Evolutionary conservation across 2,797 vertebrate species (phyloP), one percentile per base, ranked within the genome.

Genomic region (Phaenicophaeus curvirostris): DNA sequence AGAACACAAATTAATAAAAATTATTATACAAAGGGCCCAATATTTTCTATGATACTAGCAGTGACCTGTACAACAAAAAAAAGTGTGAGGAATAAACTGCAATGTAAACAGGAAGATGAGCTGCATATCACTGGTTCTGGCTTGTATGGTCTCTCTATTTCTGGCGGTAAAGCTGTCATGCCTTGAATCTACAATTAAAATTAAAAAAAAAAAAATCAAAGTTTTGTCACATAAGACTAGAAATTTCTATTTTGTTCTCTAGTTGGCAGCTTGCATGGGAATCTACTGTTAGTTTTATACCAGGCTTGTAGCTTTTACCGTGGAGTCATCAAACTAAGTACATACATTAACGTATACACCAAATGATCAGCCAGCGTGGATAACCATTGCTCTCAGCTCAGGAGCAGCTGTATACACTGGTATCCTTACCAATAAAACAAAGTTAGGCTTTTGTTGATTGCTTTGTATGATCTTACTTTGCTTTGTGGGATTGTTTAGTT

Each of bases 111-210:
- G 15, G 96, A 87, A 68, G 97, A 92, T 7, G 86, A 89, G 25
- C 73, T 90, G 81, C 98, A 98, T 90, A 80, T 94, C 92, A 92
- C 41, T 61, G 97, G 95, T 28, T 97, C 97, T 50, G 92, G 53
- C 76, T 93, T 92, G 44, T 97, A 97, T 0, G 97, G 95, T 77
- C 97, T 97, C 87, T 97, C 96, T 66, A 98, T 96, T n/a, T 98
- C 97, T 23, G 98, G 98, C 8, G 98, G 98, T 48, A 98, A 95
- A 25, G 98, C 97, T 13, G 98, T 98, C 97, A 98, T 98, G 57
- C 98, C 98, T 93, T 99, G 98, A 84, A 98, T 98, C 98, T 99
- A 96, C 74, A 96, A 97, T 81, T 41, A 39, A 75, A 95, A 85
- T 18, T 66, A 79, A 67, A 76, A 63, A 80, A n/a, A n/a, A 9